Evolutionary conservation across 2,113 vertebrate species (phyloP), one percentile per base, ranked within the genome.

Genomic region (Scatophagus argus): DNA sequence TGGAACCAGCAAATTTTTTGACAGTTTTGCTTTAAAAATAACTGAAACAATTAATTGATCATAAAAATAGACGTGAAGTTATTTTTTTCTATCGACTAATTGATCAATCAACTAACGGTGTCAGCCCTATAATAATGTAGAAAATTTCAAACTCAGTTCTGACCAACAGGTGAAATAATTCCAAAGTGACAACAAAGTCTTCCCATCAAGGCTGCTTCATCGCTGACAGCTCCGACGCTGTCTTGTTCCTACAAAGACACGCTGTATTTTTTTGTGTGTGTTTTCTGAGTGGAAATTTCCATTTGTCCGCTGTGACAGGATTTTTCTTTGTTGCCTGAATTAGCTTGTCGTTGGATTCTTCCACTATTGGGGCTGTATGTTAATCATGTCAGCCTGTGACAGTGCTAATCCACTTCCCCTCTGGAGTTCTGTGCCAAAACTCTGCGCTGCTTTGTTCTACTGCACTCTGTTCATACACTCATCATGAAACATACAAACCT

Each of bases 311-410:
- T 74, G 12, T 73, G 74, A 82, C 49, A 83, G 67, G 72, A 79
- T 89, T 86, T 77, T 14, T 64, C 60, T 85, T 84, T 77, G 74
- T 82, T 83, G 43, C 84, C 17, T 68, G 52, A 85, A 89, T 86
- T 85, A 81, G 78, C 3, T 61, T 17, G 16, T 60, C 3, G 19
- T 52, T 75, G 77, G 44, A 68, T 79, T 73, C 34, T 51, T 84
- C 10, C 43, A 21, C 38, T 8, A 46, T 27, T 32, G 72, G 12
- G 38, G 47, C 65, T 41, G 54, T 8, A 34, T 67, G 85, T 52
- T 87, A 87, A 88, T 87, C 67, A 21, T 77, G 75, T 77, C 81
- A 79, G 78, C 49, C 71, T 52, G 65, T 82, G 60, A 76, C 76
- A 63, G 72, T 29, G 60, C 62, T 89, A 88, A 89, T 91, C 85